phyloP scores from a whole-genome alignment of 2,113 vertebrate genomes.

The Takifugu bimaculatus region DNA sequence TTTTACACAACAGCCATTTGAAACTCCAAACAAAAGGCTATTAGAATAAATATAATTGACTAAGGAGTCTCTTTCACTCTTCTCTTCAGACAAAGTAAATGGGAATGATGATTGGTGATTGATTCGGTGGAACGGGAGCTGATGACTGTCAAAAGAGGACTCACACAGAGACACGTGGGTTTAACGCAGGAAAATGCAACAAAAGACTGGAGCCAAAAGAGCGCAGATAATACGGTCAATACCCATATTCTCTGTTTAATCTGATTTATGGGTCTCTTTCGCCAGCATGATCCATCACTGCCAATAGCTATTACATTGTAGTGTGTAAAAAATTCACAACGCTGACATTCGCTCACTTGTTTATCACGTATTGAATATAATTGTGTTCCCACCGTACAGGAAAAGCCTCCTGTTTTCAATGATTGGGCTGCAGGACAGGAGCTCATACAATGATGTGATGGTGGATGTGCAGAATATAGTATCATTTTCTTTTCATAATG shows the following conservation, averaged over 20 bases:
- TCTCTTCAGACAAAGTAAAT: slow-evolving; percentile 6
- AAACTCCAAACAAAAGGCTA: no score
- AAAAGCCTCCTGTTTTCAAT: background rate
- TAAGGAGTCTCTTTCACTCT: background rate
- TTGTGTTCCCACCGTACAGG: slow-evolving; percentile 3
- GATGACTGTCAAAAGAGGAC: slow-evolving; percentile 8
- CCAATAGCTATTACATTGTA: slow-evolving; percentile 39
- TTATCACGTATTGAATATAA: slow-evolving; percentile 31
- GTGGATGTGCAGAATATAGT: no score
- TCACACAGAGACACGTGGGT: slow-evolving; percentile 4
- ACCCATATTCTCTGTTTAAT: slow-evolving; percentile 48
- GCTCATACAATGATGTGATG: no score
- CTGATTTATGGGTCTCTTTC: slow-evolving; percentile 41
- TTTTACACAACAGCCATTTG: no score
- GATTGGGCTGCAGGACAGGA: no score
- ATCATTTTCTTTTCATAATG: background rate
- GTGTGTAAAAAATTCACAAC: slow-evolving; percentile 41
- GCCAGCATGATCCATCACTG: slow-evolving; percentile 53
- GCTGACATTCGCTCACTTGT: slow-evolving; percentile 35
- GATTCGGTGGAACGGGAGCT: slow-evolving; percentile 4
- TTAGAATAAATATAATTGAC: no score
- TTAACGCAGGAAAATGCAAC: slow-evolving; percentile 21
- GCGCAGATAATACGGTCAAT: slow-evolving; percentile 45
- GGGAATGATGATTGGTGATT: slow-evolving; percentile 6
- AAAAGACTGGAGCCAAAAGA: slow-evolving; percentile 28